Conservation (phyloP, 2,888 invertebrate genomes). For the Tricholauxania praeusta region DNA sequence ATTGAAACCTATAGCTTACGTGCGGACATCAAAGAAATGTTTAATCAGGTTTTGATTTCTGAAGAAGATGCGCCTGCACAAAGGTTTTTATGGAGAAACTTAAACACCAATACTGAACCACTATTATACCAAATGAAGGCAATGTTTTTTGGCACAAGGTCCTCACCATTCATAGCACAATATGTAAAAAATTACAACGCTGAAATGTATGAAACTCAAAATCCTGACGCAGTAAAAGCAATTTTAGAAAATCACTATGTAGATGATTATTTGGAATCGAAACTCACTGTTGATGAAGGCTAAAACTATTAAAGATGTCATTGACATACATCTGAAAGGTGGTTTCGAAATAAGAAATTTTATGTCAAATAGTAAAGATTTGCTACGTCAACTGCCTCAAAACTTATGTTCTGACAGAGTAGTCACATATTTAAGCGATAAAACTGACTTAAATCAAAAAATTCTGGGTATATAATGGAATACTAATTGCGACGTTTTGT, state of each 20-base stretch:
- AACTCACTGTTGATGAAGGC: too few species aligned
- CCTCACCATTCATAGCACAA: too few species aligned
- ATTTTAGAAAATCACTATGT: constrained; percentile 33
- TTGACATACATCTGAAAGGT: too few species aligned
- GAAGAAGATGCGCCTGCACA: constrained; percentile 19
- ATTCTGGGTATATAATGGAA: constrained; percentile 15
- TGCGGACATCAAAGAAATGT: constrained; percentile 38
- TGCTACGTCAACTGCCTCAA: not conserved
- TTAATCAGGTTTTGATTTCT: constrained; percentile 26
- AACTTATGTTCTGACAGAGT: not conserved
- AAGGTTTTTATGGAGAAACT: too few species aligned
- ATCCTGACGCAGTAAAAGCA: constrained; percentile 27
- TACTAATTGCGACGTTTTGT: not conserved
- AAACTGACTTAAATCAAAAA: not conserved
- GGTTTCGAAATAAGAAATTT: too few species aligned
- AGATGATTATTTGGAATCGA: constrained; percentile 24
- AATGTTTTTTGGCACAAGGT: constrained; percentile 36
- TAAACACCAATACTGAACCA: too few species aligned
- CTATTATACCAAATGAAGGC: constrained; percentile 36
- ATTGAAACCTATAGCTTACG: constrained; percentile 39
- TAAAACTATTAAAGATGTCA: too few species aligned
- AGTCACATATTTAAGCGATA: not conserved
- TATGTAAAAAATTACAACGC: constrained; percentile 36
- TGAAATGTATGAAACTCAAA: not conserved
- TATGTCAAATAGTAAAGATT: not conserved